Conservation (phyloP, 92 coral and sea anemone genomes). For the Siderastrea radians region DNA sequence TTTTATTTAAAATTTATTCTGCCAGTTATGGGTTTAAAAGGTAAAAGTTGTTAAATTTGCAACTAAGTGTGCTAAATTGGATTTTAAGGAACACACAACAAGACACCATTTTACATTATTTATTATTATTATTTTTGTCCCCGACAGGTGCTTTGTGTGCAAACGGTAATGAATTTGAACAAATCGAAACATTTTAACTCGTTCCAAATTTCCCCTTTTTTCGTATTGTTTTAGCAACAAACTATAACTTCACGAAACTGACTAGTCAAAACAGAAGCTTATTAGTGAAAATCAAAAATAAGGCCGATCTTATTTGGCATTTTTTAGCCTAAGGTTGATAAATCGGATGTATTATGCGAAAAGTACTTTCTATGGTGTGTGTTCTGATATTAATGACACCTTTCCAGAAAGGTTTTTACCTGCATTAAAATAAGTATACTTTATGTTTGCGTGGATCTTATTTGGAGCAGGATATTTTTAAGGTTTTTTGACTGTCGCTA, state of each 20-base stretch:
- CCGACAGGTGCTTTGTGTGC: constrained; percentile 11
- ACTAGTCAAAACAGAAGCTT: neutral
- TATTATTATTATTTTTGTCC: neutral
- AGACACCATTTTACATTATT: constrained; percentile 23
- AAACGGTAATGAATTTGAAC: constrained; percentile 29
- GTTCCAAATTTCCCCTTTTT: neutral
- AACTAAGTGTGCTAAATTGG: constrained; percentile 28
- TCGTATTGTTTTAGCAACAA: neutral
- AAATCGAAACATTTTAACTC: constrained; percentile 20
- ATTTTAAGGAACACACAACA: constrained; percentile 15
- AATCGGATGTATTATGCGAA: neutral
- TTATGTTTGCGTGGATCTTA: neutral
- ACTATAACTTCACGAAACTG: neutral
- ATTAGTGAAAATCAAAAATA: neutral
- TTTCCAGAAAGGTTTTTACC: neutral
- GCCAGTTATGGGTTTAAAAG: neutral
- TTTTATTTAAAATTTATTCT: constrained; percentile 13
- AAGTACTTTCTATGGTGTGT: neutral
- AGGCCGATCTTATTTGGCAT: neutral
- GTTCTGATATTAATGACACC: neutral
- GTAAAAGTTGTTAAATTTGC: constrained; percentile 16
- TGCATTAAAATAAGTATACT: neutral
- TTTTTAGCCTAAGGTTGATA: neutral
- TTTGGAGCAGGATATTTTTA: neutral
- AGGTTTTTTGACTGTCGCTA: neutral